Conservation (phyloP, 30 jellyfish, hydroid and myxozoan genomes). For the Mastigias papua region DNA sequence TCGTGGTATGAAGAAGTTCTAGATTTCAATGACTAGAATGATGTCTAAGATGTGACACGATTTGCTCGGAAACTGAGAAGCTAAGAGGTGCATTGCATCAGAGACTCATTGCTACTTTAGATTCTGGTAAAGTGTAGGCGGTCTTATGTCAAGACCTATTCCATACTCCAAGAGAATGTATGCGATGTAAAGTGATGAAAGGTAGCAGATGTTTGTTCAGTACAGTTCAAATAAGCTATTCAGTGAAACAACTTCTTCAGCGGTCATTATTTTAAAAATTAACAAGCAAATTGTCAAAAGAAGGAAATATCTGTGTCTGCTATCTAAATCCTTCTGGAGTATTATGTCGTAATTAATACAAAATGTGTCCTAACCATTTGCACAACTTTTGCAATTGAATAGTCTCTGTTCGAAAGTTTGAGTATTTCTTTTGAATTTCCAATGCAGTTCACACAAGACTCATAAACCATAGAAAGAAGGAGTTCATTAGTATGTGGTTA, state of each 20-base stretch:
- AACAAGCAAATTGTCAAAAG: slow-evolving; percentile 31
- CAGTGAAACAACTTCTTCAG: neutral
- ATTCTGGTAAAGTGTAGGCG: too few relatives aligned
- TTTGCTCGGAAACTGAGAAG: too few relatives aligned
- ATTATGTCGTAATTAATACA: slow-evolving; percentile 13
- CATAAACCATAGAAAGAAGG: neutral
- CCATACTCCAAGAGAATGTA: neutral
- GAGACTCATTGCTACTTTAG: too few relatives aligned
- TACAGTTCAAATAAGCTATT: neutral
- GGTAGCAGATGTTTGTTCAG: neutral
- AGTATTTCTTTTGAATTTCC: neutral
- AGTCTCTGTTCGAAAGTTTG: neutral
- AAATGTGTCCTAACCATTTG: neutral
- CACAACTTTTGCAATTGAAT: neutral
- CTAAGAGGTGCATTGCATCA: too few relatives aligned
- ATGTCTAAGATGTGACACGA: too few relatives aligned
- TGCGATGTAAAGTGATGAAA: neutral
- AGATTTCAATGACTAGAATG: too few relatives aligned
- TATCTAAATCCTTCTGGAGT: slow-evolving; percentile 9
- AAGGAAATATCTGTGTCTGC: neutral
- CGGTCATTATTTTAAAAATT: slow-evolving; percentile 19
- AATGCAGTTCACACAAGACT: neutral
- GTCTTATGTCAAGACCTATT: too few relatives aligned
- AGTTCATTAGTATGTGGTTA: slow-evolving; percentile 2
- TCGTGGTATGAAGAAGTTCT: too few relatives aligned